phyloP scores from a whole-genome alignment of 2,888 invertebrate genomes.

The Invenusta paracnida region DNA sequence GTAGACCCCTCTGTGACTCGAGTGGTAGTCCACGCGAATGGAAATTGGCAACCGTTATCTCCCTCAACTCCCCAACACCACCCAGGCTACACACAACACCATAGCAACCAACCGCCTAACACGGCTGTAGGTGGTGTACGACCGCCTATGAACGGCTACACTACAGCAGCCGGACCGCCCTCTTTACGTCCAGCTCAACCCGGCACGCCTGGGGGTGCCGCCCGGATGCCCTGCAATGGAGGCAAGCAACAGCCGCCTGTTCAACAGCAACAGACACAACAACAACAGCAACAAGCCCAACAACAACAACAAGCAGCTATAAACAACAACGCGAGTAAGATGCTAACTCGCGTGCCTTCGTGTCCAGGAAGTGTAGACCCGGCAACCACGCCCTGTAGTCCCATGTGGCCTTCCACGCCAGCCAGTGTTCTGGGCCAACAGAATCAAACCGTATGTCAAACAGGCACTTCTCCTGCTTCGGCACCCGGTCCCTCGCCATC shows the following conservation, averaged over 20 bases:
- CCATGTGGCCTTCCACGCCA: neutral
- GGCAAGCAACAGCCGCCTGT: neutral
- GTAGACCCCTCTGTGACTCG: slow-evolving; percentile 19
- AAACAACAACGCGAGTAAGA: neutral
- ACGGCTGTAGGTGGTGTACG: too few relatives aligned
- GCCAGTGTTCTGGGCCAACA: neutral
- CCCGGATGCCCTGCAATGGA: neutral
- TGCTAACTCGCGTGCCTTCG: neutral
- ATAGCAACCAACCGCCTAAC: neutral
- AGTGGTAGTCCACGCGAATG: slow-evolving; percentile 10
- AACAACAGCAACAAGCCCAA: neutral
- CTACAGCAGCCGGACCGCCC: neutral
- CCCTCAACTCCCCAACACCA: neutral
- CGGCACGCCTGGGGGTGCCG: neutral
- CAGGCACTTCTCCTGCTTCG: neutral
- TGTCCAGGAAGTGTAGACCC: neutral
- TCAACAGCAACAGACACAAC: neutral
- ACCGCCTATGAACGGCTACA: neutral
- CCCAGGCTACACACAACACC: neutral
- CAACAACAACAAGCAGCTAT: neutral
- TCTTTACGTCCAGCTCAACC: neutral
- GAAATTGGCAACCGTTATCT: slow-evolving; percentile 1
- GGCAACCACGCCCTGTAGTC: neutral
- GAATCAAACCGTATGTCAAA: neutral
- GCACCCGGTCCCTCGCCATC: neutral